Evolutionary conservation across 1,140 invertebrate species (phyloP), one percentile per base, ranked within the genome.

Genomic region (Drosophila melanica): DNA sequence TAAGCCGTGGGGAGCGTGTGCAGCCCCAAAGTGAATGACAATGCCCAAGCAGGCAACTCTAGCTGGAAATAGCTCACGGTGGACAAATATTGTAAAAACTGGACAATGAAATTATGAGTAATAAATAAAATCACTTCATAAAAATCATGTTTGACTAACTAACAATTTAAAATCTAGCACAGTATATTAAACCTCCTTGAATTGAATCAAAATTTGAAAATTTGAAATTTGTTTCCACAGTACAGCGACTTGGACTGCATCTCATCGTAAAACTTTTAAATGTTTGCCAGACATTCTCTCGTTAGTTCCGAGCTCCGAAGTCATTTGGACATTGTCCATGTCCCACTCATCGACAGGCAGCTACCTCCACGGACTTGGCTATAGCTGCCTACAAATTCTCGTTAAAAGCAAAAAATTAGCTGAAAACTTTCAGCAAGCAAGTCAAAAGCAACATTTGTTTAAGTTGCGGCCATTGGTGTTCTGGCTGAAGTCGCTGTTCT

Each of bases 201-300:
- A n/a, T n/a, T n/a, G n/a, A n/a, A n/a, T n/a, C n/a, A n/a, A n/a
- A n/a, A n/a, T n/a, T n/a, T n/a, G n/a, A n/a, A n/a, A n/a, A 39
- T 27, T 62, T 23, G 5, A 4, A 11, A 16, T 35, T 48, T 9
- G 42, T 2, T 27, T 60, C 64, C 70, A 73, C 47, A 42, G 70
- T 73, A 57, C 33, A 45, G 55, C 42, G 51, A 41, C 60, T 73
- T 59, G 42, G 62, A 70, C 68, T 81, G 75, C 71, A 87, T 50
- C 75, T 82, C 81, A 81, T 87, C 82, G 82, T 79, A 79, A 86
- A 86, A 86, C 71, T 82, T 73, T 87, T 86, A 86, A 86, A 82
- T 86, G 82, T 86, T 87, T 87, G 79, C 82, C 84, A 82, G 82
- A 78, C 82, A 87, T 87, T 86, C 87, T 86, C 79, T 87, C 82